Base-by-base conservation (phyloP, 2,888 invertebrate genomes). In the Eumerus sabulonum region DNA sequence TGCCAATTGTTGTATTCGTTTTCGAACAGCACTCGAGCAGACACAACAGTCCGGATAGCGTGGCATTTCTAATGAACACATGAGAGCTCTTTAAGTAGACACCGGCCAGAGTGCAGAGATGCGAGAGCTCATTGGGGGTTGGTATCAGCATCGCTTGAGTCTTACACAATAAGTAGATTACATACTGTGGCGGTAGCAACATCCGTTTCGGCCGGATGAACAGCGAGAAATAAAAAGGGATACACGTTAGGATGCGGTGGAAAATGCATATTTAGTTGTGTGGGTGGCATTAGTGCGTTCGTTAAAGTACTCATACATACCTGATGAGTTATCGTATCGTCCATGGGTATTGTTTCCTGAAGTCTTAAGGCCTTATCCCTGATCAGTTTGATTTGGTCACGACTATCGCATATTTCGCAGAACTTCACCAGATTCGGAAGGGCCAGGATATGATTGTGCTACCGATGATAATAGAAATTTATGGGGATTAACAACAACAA, bases 351-450 rank as follows among this genome's bases (percentile, higher is more conserved):
- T 70, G 89, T 89, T 84, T 92, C 92, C 19, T 93, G 91, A 50
- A 93, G 86, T 82, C 93, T 93, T 82, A 93, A 87, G 84, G 93
- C 92, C 9, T 92, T 92, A 81, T 94, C 92, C 84, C 94, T 90
- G 92, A 96, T 93, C 94, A 95, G 95, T 83, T 92, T 92, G 88
- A 93, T 95, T 87, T 96, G 96, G 44, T 92, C 90, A 84, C 92
- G 91, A 85, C 95, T 95, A 18, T 92, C 92, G 84, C 94, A 94
- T 68, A 96, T 90, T 88, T 96, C 95, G 0, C 94, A 94, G 82
- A 96, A 91, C 77, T 92, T 91, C 12, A 94, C 90, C 77, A 94
- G 90, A 84, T 93, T 93, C 79, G 92, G 91, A 4, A 93, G 88
- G 27, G 92, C 91, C 85, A 93, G 91, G 50, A 91, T 90, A 82